Conservation (phyloP, 2,888 invertebrate species). For the Crocallis elinguaria region DNA sequence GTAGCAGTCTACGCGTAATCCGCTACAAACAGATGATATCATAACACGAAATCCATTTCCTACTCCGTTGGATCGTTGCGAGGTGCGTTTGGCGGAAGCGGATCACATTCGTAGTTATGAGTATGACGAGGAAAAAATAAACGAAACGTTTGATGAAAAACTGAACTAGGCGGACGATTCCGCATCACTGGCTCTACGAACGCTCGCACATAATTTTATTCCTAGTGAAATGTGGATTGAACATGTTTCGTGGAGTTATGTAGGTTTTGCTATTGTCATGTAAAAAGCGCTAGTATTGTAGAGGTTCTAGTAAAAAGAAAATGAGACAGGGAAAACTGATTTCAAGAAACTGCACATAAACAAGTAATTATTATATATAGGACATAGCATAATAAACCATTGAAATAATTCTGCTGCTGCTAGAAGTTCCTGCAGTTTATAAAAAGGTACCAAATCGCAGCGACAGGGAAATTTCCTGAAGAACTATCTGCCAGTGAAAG, state of each 20-base stretch:
- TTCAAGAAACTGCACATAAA: no score
- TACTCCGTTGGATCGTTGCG: constrained; percentile 52
- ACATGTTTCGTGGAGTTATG: constrained; percentile 3
- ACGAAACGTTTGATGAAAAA: constrained; percentile 57
- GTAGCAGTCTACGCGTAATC: constrained; percentile 42
- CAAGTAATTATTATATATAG: no score
- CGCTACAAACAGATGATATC: constrained; percentile 46
- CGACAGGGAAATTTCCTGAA: no score
- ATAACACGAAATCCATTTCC: constrained; percentile 49
- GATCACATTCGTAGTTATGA: constrained; percentile 47
- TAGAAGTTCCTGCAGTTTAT: no score
- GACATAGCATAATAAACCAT: no score
- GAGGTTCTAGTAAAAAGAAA: no score
- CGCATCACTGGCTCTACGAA: constrained; percentile 50
- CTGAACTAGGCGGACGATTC: constrained; percentile 45
- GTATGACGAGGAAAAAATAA: constrained; percentile 45
- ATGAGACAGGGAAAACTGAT: no score
- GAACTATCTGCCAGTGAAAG: no score
- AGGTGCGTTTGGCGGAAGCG: constrained; percentile 49
- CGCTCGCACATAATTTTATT: constrained; percentile 38
- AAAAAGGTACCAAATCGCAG: no score
- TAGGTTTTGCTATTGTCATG: constrained; percentile 4
- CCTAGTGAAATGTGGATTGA: constrained; percentile 16
- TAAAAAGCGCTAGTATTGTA: no score
- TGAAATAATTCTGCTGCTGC: no score